Evolutionary conservation across 2,113 vertebrate species (phyloP), one percentile per base, ranked within the genome.

Genomic region (Urocitellus parryii): DNA sequence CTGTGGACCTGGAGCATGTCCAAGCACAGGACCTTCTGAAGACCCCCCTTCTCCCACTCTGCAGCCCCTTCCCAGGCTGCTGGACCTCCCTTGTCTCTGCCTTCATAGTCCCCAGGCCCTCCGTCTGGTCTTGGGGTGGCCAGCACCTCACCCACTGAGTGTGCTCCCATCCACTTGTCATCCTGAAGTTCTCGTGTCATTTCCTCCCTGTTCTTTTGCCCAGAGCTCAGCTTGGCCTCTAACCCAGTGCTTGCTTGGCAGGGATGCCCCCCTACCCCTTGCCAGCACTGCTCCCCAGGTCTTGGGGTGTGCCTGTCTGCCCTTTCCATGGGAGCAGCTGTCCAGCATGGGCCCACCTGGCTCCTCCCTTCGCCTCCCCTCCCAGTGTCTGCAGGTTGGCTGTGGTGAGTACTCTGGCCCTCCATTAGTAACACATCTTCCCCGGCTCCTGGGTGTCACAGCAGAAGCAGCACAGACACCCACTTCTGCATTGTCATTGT

Each of bases 401-500:
- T 58, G 73, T 5, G 45, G 48, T 0, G 4, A 25, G 25, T 24
- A 34, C n/a, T 48, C 63, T 24, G 22, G 63, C 10, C 34, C 72
- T 51, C 48, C 48, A 51, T 12, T 13, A 12, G 48, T 13, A 51
- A 13, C 48, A 51, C 11, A 51, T 51, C 48, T 51, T 51, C 12
- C 72, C 72, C 8, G 10, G 39, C 37, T 73, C n/a, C 14, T 10
- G 63, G 56, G 24, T 65, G 5, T 42, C 61, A 13, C 10, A 27
- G 1, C 51, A 45, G 14, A n/a, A 53, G 56, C 24, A 42, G 4
- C 1, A 5, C 5, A 0, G 0, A 29, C 39, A 13, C 34, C 27
- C 22, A 13, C n/a, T 2, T 48, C 29, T 63, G 4, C 0, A 1
- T 63, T 48, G 12, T 24, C 18, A 9, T 45, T 45, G 27, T 73